Percentiles rank a stretch among this genome's conserved stretches.
phyloP scores from a whole-genome alignment of 2,888 invertebrate species.

The Endotricha flammealis region DNA sequence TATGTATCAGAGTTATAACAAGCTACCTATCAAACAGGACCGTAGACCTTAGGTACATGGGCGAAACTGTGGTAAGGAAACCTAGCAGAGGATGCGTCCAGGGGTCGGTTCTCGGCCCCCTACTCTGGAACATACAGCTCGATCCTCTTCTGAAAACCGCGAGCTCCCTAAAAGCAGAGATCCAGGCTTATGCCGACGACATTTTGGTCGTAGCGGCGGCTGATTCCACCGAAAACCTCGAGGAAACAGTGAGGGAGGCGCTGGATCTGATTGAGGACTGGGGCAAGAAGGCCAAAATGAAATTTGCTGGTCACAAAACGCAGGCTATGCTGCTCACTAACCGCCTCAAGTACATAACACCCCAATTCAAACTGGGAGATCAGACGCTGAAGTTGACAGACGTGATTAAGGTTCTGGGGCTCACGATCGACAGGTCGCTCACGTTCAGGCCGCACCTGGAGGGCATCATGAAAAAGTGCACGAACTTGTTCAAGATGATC shows the following conservation, averaged over 20 bases:
- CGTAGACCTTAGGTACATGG: not conserved
- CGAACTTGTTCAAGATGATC: not conserved
- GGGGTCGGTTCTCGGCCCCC: not conserved
- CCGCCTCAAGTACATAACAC: too few species aligned
- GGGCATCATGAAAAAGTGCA: not conserved
- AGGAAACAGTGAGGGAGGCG: not conserved
- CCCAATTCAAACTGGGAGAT: not conserved
- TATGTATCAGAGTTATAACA: not conserved
- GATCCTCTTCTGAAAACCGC: not conserved
- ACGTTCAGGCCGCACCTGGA: conserved; percentile 11
- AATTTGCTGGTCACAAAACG: too few species aligned
- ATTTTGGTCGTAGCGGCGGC: not conserved
- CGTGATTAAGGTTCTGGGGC: not conserved
- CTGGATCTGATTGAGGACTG: not conserved
- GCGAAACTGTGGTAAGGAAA: not conserved
- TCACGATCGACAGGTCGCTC: not conserved
- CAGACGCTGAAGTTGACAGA: not conserved
- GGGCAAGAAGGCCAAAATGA: too few species aligned
- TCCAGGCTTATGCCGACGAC: too few species aligned
- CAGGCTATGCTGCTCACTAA: not conserved
- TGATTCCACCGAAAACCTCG: not conserved
- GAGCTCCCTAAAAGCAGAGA: not conserved
- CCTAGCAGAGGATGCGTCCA: not conserved
- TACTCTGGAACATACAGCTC: not conserved
- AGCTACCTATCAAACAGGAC: not conserved